A percentile compares a stretch with the other conserved stretches of the same genome.
Evolutionary conservation across 2,113 vertebrate species (phyloP).

Genomic region (Rana temporaria): DNA sequence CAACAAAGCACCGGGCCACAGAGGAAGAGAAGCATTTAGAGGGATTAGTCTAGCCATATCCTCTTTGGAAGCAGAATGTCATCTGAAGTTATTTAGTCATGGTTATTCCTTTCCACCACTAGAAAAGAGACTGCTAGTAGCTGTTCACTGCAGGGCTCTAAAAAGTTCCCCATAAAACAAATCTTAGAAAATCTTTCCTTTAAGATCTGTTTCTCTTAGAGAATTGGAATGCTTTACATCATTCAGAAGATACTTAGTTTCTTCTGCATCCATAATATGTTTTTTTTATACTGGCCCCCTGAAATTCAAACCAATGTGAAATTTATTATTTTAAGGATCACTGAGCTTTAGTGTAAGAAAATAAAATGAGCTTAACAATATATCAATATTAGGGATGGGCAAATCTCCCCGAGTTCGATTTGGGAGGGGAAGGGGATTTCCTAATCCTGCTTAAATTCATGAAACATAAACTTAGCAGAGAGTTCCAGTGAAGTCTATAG

Average conservation of each 20-base stretch:
- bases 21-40: slow-evolving; percentile 43
- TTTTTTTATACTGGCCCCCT: not conserved
- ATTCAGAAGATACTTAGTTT: slow-evolving; percentile 8
- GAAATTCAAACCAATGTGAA: not conserved
- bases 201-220: slow-evolving; percentile 15
- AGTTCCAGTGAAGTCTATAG: too few species aligned
- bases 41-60: slow-evolving; percentile 42
- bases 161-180: slow-evolving; percentile 53
- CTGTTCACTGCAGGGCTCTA: slow-evolving; percentile 32
- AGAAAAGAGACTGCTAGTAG: slow-evolving; percentile 32
- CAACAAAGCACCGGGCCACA: slow-evolving; percentile 26
- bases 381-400: too few species aligned
- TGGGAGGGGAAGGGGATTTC: too few species aligned
- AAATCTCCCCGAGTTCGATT: too few species aligned
- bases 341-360: not conserved
- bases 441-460: too few species aligned
- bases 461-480: too few species aligned
- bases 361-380: not conserved
- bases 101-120: slow-evolving; percentile 34
- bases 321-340: not conserved
- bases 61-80: slow-evolving; percentile 31
- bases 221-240: slow-evolving; percentile 2
- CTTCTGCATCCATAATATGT: not conserved
- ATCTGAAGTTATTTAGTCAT: slow-evolving; percentile 55
- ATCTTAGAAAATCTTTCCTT: slow-evolving; percentile 42